Base-by-base conservation (phyloP, 30 jellyfish, hydroid and myxozoan genomes). In the Aurelia aurita region DNA sequence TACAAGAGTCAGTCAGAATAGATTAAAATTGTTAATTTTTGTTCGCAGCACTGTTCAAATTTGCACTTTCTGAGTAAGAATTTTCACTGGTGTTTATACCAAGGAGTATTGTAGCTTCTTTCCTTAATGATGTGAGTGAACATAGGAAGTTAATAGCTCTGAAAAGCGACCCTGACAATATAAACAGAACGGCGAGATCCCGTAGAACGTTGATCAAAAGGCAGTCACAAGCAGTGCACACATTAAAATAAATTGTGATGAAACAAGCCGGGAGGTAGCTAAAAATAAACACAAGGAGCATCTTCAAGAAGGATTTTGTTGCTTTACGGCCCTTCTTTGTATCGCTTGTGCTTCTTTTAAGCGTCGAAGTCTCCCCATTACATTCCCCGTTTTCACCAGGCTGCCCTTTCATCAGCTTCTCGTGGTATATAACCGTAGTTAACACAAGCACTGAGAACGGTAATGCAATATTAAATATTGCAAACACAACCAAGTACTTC, bases 251-350 rank as follows among this genome's bases (percentile, higher is more conserved):
- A 20, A 61, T 51, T 9, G 85, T 84, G 69, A 84, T 84, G 74
- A 84, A 47, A 28, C 87, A 72, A 43, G 87, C 94, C n/a, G 94
- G 94, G 27, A 84, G 44, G 44, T 84, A 84, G 74, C 88, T 84
- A 66, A 72, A 25, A 19, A 73, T 73, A 57, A 84, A 72, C 2
- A 84, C 94, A n/a, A 84, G 60, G 15, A 84, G 75, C 94, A 84
- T 84, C 34, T 67, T 72, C 31, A 84, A 43, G 74, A 84, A 72
- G 6, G 94, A 57, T 39, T 53, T 45, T 19, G 94, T 84, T 0
- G 94, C 88, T 20, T 49, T 72, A 27, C 80, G 70, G 20, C 85
- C 88, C 26, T 44, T 84, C 67, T 61, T 84, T 9, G 47, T 23
- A 18, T 25, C 53, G 0, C 45, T 28, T 12, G 23, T 31, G 59